Base-by-base conservation (phyloP, 2,888 invertebrate genomes). In the Euplexia lucipara region DNA sequence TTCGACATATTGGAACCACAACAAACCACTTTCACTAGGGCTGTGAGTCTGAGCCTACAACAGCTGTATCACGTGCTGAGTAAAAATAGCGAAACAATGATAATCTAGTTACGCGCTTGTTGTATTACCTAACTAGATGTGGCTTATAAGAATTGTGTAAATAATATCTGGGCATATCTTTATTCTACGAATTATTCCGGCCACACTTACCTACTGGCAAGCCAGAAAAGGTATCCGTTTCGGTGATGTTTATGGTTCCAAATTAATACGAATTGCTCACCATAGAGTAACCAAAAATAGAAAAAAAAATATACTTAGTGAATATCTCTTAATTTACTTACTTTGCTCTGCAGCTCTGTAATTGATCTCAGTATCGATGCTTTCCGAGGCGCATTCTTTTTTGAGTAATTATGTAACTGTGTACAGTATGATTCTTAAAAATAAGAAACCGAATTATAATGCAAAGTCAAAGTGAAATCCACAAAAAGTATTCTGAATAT, bases 1-100 rank as follows among this genome's bases (percentile, higher is more conserved):
- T 58, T 61, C 54, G 42, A 52, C 63, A 42, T 35, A 70, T 47
- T 54, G 48, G 26, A 47, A 61, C 68, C 61, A 76, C 66, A 72
- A 76, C 80, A 70, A 70, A 69, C 75, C 75, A 78, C 78, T 79
- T 79, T 79, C 81, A 79, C 81, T 81, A 81, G 79, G 78, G 81
- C 58, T 79, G 81, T 14, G 54, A 18, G 18, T 14, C 48, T 49
- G 14, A 61, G 30, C 20, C 12, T n/a, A 44, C 37, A 42, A 47
- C 34, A 47, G 64, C 41, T 57, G 47, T 51, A 74, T 32, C 47
- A 48, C 49, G 20, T 45, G 16, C 34, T 47, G 35, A 42, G 20
- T 12, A 49, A 26, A 7, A 20, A 35, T 35, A 42, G 34, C 34
- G n/a, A 42, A 71, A 78, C 51, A 52, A 56, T 52, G 10, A 18